Conservation (phyloP, 2,113 vertebrate species). For the Arizona elegans region DNA sequence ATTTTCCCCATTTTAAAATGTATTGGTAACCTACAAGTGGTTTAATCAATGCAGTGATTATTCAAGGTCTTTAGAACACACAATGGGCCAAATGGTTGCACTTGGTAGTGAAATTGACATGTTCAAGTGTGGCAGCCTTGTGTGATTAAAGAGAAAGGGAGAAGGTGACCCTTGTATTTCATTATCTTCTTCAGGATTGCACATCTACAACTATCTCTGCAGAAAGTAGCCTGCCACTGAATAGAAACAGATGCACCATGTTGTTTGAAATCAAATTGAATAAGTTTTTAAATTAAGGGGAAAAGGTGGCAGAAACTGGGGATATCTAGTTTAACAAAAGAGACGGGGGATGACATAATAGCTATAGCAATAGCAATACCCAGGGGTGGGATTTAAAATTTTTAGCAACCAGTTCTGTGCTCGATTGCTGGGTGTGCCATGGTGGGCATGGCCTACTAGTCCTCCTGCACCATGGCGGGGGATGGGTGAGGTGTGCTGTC, state of each 20-base stretch:
- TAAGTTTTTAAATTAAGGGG: background rate
- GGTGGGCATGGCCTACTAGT: too few species aligned
- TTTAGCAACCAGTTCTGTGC: too few species aligned
- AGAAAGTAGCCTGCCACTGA: background rate
- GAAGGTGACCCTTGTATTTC: background rate
- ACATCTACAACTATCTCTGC: background rate
- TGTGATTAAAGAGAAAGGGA: background rate
- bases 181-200: background rate
- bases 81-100: background rate
- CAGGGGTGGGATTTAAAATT: too few species aligned
- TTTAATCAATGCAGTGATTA: background rate
- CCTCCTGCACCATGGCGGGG: too few species aligned
- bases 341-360: background rate
- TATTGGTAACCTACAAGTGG: background rate
- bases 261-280: background rate
- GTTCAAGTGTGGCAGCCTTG: background rate
- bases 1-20: background rate
- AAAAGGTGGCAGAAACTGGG: background rate
- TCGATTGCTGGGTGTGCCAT: too few species aligned
- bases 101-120: background rate
- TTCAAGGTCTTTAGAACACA: background rate
- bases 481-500: too few species aligned
- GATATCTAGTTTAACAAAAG: background rate
- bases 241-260: background rate
- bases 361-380: too few species aligned